Conservation (phyloP, 2,888 invertebrate species). For the Tribolium freemani region DNA sequence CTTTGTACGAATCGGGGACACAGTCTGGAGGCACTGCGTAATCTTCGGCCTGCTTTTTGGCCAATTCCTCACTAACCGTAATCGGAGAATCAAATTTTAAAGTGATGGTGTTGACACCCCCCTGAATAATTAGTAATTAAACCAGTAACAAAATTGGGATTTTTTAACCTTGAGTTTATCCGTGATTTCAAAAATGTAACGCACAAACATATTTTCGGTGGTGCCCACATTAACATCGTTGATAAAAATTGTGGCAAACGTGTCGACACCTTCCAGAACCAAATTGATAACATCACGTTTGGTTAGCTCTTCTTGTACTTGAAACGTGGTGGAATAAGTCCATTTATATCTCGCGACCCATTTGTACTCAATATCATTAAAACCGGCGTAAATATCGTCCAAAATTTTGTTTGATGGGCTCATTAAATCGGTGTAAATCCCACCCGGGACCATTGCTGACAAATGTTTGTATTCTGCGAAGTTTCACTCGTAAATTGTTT, state of each 20-base stretch:
- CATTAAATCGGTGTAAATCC: conserved; percentile 80
- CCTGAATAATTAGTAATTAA: conserved; percentile 50
- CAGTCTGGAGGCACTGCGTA: conserved; percentile 81
- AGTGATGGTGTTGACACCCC: conserved; percentile 61
- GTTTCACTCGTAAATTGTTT: neutral
- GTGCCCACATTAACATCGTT: conserved; percentile 79
- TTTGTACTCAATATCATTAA: conserved; percentile 76
- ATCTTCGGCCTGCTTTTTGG: conserved; percentile 55
- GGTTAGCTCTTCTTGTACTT: conserved; percentile 62
- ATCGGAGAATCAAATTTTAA: conserved; percentile 65
- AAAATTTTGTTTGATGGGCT: conserved; percentile 67
- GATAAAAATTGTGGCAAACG: conserved; percentile 80
- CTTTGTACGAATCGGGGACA: conserved; percentile 80
- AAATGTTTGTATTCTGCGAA: conserved; percentile 31
- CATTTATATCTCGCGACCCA: conserved; percentile 88
- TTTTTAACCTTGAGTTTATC: conserved; percentile 66
- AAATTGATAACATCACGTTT: conserved; percentile 69
- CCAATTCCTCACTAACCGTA: conserved; percentile 53
- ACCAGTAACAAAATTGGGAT: neutral
- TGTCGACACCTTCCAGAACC: conserved; percentile 89
- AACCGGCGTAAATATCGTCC: conserved; percentile 67
- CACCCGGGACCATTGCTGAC: conserved; percentile 78
- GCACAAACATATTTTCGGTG: conserved; percentile 88
- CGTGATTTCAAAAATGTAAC: conserved; percentile 81
- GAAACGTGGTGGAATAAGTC: conserved; percentile 74